phyloP scores from a whole-genome alignment of 2,113 vertebrate species.

The Albula goreensis region DNA sequence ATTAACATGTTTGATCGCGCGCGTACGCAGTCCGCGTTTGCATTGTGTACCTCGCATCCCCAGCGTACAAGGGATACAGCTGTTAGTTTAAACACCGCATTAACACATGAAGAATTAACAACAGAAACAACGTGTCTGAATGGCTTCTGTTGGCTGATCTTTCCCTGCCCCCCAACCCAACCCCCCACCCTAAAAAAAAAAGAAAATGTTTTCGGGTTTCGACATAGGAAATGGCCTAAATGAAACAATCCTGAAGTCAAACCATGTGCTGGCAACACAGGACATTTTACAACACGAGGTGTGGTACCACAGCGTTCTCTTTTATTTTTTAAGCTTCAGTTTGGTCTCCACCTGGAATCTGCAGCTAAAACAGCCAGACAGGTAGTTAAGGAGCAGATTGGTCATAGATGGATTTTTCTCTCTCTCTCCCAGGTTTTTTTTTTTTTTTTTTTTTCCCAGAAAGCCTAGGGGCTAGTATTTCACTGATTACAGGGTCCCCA shows the following conservation, averaged over 20 bases:
- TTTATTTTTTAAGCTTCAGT: conserved; percentile 52
- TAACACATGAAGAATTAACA: background rate
- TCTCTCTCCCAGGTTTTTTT: conserved; percentile 40
- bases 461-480: conserved; percentile 79
- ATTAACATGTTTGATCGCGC: background rate
- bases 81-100: background rate
- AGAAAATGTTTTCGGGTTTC: background rate
- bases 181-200: no score
- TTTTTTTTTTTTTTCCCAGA: conserved; percentile 51
- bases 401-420: conserved; percentile 68
- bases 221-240: background rate
- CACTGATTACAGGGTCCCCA: conserved; percentile 80
- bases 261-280: background rate
- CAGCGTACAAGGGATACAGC: background rate
- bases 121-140: background rate
- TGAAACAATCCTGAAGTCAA: background rate
- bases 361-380: conserved; percentile 68
- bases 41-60: background rate
- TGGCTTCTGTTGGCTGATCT: background rate
- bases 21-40: background rate
- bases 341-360: conserved; percentile 70
- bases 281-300: conserved; percentile 45
- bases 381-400: conserved; percentile 73
- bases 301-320: conserved; percentile 63
- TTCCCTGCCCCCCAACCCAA: background rate